Evolutionary conservation across 2,113 vertebrate species (phyloP), one percentile per base, ranked within the genome.

Genomic region (Campylomormyrus numenius): DNA sequence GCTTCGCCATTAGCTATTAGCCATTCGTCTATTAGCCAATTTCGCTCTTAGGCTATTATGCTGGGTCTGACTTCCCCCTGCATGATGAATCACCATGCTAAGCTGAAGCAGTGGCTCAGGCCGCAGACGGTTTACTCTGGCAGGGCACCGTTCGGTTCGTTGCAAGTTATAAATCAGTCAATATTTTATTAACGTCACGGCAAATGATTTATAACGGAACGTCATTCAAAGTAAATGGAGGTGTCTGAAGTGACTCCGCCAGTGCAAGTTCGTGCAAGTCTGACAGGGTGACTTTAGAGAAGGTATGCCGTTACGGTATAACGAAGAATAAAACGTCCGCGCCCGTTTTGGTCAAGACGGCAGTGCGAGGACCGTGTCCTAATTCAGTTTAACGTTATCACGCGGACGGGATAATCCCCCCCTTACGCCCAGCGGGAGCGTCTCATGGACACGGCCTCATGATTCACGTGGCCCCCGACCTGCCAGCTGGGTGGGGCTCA

Each of bases 1-100:
- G 35, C 39, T 42, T 88, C 87, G 88, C 86, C 85, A 89, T 80
- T 89, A 90, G 90, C 86, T 80, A 89, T 70, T 90, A 90, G 89
- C 91, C 92, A 39, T 1, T 9, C 77, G 0, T 19, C 88, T 62
- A 92, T 91, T 90, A 62, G 70, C 85, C 49, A 15, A 31, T 49
- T 87, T 87, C 19, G 24, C 27, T 39, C 31, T 87, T 21, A 49
- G 89, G 27, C 70, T n/a, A 45, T 90, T 93, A 93, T 93, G 93
- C 92, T 17, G 80, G 80, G 42, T 27, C 58, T 92, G 92, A 92
- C 48, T n/a, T 87, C 91, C 89, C 88, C 35, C 66, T 21, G 91
- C 91, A 86, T 88, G 91, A 92, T 89, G 84, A 93, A 92, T 93
- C 31, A 95, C 94, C 93, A 93, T 91, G 92, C 92, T 90, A 92